Base-by-base conservation (phyloP, 2,888 invertebrate genomes). In the Corythucha ciliata region DNA sequence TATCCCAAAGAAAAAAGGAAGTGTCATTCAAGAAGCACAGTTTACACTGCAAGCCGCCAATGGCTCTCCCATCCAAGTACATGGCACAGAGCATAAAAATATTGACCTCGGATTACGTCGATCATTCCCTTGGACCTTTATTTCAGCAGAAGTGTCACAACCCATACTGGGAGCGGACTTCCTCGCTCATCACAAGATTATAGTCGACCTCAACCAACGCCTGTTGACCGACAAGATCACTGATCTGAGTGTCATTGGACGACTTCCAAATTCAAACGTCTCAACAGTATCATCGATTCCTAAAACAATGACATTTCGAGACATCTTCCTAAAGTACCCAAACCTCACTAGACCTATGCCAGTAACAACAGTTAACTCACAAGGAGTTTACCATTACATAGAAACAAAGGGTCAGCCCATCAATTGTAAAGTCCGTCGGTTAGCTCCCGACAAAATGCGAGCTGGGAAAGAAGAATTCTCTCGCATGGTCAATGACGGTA, bases 351-450 rank as follows among this genome's bases (percentile, higher is more conserved):
- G 2, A 37, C 1, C 53, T 51, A 2, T 2, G 34, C 1, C 40
- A 2, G 10, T 16, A 21, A 32, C 7, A 25, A n/a, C 24, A 14
- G 18, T 33, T 20, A 5, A 18, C 12, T 1, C 27, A 42, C 14
- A 26, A 24, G 3, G 41, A 41, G 25, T 57, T 56, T 20, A 8
- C 10, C 3, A 60, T 56, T 57, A 59, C 53, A 63, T 64, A 32
- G 36, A 54, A 32, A 63, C 63, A 8, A 60, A 53, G 1, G 65
- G 66, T 12, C 62, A 63, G 20, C 67, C 66, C 4, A 62, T 64
- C 3, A 48, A 50, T 24, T 26, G 57, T 5, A 57, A 57, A 40
- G 58, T 65, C 2, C 57, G 66, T n/a, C 12, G 58, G 66, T 1
- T 52, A 67, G 4, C 40, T 8, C 4, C 40, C 7, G 22, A 40